These are phyloP conservation scores for Laterallus jamaicensis DNA, from an alignment of 2,113 vertebrate species.

Conservation along the genomic window DNA sequence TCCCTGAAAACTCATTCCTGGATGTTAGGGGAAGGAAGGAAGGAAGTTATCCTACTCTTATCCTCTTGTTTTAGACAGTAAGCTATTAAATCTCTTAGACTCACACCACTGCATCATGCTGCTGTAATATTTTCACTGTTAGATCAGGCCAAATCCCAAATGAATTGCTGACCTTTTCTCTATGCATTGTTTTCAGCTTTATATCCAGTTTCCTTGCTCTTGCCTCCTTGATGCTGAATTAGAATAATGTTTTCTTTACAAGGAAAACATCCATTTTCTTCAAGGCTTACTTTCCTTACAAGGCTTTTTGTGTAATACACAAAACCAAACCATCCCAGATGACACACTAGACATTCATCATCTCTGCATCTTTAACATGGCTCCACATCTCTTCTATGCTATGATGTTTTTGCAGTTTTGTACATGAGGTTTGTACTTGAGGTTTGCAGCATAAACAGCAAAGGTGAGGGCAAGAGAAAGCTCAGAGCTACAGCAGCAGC, in stretches of 20 bases:
- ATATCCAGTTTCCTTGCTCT: not conserved
- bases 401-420: not conserved
- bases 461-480: not conserved
- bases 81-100: not conserved
- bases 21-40: not conserved
- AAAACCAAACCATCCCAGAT: not conserved
- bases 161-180: not conserved
- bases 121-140: not conserved
- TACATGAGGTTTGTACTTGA: not conserved
- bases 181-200: not conserved
- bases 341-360: not conserved
- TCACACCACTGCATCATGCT: not conserved
- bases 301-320: not conserved
- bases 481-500: not conserved
- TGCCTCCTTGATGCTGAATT: not conserved
- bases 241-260: not conserved
- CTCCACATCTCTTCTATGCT: not conserved
- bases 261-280: not conserved
- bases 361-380: not conserved
- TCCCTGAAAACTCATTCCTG: not conserved
- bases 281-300: not conserved
- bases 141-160: not conserved
- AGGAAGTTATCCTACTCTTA: not conserved
- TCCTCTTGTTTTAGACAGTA: not conserved
- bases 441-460: not conserved